These are phyloP conservation scores for Lytechinus variegatus DNA, from an alignment of 35 echinoderm and acorn worm genomes.

Conservation along the genomic window DNA sequence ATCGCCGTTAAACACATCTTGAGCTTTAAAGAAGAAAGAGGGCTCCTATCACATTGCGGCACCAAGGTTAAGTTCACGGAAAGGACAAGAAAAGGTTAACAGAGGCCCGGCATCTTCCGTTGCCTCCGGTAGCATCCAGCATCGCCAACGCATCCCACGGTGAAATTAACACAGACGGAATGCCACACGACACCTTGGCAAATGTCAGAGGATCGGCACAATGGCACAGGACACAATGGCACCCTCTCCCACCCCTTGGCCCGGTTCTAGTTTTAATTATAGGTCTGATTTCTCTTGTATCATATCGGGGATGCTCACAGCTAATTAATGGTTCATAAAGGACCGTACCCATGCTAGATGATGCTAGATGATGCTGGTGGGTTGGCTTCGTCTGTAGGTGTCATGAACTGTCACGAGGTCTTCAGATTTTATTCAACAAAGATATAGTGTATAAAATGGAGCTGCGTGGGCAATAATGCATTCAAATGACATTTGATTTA, in stretches of 20 bases:
- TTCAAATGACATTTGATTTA: too few relatives aligned
- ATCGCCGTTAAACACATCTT: background rate
- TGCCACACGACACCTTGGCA: background rate
- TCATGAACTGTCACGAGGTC: background rate
- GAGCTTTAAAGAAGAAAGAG: background rate
- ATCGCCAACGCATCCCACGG: background rate
- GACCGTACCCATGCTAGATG: background rate
- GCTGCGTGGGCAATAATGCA: background rate
- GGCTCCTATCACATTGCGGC: background rate
- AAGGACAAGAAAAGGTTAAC: background rate
- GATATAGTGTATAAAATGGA: background rate
- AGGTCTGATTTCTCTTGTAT: background rate
- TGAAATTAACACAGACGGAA: background rate
- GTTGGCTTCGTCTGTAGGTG: background rate
- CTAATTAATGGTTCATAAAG: background rate
- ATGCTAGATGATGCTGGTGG: background rate
- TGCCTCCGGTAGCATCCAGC: background rate
- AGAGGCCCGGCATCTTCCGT: background rate
- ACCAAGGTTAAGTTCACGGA: background rate
- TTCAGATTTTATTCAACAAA: background rate
- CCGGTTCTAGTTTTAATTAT: background rate
- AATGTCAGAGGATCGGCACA: background rate
- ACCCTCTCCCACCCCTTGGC: background rate
- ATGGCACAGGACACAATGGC: background rate
- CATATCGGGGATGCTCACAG: background rate